Evolutionary conservation across 1,140 invertebrate genomes (phyloP).

Genomic region (Argopecten irradians): DNA sequence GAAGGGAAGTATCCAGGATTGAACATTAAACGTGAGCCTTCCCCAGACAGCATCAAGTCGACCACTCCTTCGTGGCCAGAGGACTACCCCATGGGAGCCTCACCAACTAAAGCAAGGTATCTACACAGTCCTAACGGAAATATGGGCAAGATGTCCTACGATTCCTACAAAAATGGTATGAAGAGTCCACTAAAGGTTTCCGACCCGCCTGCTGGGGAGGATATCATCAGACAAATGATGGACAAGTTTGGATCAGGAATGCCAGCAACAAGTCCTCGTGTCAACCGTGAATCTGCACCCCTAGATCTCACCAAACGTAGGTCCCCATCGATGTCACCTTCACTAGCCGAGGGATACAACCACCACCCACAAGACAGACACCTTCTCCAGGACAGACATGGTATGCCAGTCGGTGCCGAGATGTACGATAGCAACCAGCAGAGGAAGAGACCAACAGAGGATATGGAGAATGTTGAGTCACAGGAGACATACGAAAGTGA

Average conservation of each 20-base stretch:
- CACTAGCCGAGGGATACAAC: constrained; percentile 34
- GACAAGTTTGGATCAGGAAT: constrained; percentile 51
- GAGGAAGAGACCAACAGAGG: background rate
- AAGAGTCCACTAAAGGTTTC: constrained; percentile 39
- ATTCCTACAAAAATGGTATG: constrained; percentile 36
- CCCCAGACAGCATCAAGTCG: constrained; percentile 29
- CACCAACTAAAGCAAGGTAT: constrained; percentile 25
- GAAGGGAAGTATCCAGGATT: constrained; percentile 33
- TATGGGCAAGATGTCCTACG: constrained; percentile 37
- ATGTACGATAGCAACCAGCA: background rate
- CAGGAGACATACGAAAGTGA: background rate
- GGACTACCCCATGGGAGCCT: background rate
- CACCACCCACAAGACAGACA: background rate
- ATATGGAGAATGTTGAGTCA: background rate
- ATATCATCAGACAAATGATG: constrained; percentile 59
- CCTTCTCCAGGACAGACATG: background rate
- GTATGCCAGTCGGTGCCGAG: background rate
- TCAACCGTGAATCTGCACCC: constrained; percentile 41
- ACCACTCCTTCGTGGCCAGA: constrained; percentile 56
- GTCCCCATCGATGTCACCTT: constrained; percentile 47
- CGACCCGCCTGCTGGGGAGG: constrained; percentile 29
- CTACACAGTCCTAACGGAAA: constrained; percentile 24
- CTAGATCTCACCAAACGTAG: constrained; percentile 69
- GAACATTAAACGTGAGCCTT: constrained; percentile 55
- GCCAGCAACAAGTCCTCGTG: constrained; percentile 19